These are phyloP conservation scores for Sesia bembeciformis DNA, from an alignment of 2,888 invertebrate species.

Conservation along the genomic window DNA sequence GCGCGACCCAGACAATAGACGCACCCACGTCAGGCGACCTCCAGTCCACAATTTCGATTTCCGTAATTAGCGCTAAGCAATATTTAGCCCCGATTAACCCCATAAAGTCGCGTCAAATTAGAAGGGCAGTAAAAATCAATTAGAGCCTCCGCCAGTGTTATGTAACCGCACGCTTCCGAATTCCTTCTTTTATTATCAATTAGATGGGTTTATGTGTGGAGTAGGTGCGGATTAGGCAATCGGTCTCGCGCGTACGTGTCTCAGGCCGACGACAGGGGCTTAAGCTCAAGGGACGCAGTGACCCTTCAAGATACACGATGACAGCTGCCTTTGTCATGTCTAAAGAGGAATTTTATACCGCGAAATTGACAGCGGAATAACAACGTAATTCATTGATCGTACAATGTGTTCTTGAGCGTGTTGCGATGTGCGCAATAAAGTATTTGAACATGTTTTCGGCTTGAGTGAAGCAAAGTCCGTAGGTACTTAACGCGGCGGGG, in stretches of 20 bases:
- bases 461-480: constrained; percentile 32
- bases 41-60: not conserved
- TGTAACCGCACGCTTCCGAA: constrained; percentile 66
- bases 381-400: constrained; percentile 49
- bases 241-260: constrained; percentile 62
- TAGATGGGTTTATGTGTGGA: constrained; percentile 70
- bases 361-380: constrained; percentile 61
- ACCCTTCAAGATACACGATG: constrained; percentile 60
- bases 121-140: constrained; percentile 66
- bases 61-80: constrained; percentile 54
- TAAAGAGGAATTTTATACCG: constrained; percentile 61
- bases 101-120: constrained; percentile 56
- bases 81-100: constrained; percentile 53
- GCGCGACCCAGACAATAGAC: not conserved
- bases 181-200: constrained; percentile 70
- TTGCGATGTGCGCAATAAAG: constrained; percentile 55
- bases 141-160: constrained; percentile 47
- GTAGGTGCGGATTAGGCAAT: constrained; percentile 64
- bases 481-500: constrained; percentile 53
- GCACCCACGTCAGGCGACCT: not conserved
- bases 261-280: constrained; percentile 49
- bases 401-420: constrained; percentile 43
- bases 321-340: constrained; percentile 68
- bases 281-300: constrained; percentile 60
- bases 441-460: constrained; percentile 39